A percentile compares a stretch with the other conserved stretches of the same genome.
These are phyloP conservation scores for Pedionomus torquatus DNA, from an alignment of 2,113 vertebrate genomes.

Conservation along the genomic window DNA sequence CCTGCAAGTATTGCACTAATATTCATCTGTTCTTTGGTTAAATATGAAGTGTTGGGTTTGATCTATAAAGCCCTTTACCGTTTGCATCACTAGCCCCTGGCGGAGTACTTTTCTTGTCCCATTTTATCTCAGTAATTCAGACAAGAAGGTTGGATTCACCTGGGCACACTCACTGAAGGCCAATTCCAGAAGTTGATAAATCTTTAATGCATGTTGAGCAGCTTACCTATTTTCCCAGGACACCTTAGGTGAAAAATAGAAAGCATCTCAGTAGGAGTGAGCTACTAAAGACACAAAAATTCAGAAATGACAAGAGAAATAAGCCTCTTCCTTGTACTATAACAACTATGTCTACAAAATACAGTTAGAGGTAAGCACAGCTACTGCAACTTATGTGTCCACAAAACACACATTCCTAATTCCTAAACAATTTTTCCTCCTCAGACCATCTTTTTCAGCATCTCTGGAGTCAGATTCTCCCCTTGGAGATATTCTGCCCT, in stretches of 20 bases:
- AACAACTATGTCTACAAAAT: neutral
- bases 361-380: neutral
- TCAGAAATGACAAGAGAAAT: neutral
- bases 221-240: slow-evolving; percentile 45
- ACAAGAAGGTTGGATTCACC: slow-evolving; percentile 16
- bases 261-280: neutral
- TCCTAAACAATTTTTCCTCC: neutral
- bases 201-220: slow-evolving; percentile 17
- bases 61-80: neutral
- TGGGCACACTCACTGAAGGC: slow-evolving; percentile 25
- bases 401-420: neutral
- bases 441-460: neutral
- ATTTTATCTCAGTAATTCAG: slow-evolving; percentile 23
- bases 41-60: neutral
- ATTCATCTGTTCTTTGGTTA: neutral
- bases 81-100: neutral
- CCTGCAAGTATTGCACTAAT: neutral
- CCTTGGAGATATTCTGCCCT: neutral
- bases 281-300: neutral
- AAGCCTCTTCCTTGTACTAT: neutral
- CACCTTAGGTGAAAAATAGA: neutral
- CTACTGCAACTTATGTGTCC: neutral
- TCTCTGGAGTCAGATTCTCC: neutral
- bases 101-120: neutral
- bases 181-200: slow-evolving; percentile 19